Evolutionary conservation across 2,888 invertebrate genomes (phyloP), one percentile per base, ranked within the genome.

Genomic region (Psylliodes chrysocephalus): DNA sequence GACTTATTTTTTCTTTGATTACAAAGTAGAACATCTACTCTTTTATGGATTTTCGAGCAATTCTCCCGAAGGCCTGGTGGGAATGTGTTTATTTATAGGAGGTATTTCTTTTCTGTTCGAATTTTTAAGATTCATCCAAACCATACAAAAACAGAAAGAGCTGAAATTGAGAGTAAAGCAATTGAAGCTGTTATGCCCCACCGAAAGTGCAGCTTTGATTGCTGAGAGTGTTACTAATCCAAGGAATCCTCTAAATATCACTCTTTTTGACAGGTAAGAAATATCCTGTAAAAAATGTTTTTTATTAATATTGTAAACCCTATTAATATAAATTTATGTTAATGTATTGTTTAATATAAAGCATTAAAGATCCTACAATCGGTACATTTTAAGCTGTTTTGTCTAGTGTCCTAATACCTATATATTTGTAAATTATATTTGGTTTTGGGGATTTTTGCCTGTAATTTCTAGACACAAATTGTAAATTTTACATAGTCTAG

Each of bases 21-120:
- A 84, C 68, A 82, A 88, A 77, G 81, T 90, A 60, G 86, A 87
- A 12, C 84, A 87, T 69, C 90, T 89, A 79, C 79, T 91, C 74
- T 88, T 91, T 80, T 79, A 87, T 47, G 89, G 89, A 17, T 85
- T 88, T 49, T 82, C 83, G 69, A 84, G 90, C 59, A 82, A 77
- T 72, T 82, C 85, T 33, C 78, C 83, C 2, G 82, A 84, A 80
- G 83, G 86, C 28, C 83, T 91, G 69, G 79, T 88, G 4, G 83
- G 85, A 64, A 85, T 88, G 1, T 90, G 90, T 82, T 78, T 89
- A 46, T 84, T 85, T 47, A 81, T 90, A 47, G 84, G 85, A 71
- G 81, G 86, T 42, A 80, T 90, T 18, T 86, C 90, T 0, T 79
- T 90, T 57, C 74, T 87, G 1, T 90, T 89, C 68, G 91, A 91